Base-by-base conservation (phyloP, 2,113 vertebrate species). In the Pachyramphus minor region DNA sequence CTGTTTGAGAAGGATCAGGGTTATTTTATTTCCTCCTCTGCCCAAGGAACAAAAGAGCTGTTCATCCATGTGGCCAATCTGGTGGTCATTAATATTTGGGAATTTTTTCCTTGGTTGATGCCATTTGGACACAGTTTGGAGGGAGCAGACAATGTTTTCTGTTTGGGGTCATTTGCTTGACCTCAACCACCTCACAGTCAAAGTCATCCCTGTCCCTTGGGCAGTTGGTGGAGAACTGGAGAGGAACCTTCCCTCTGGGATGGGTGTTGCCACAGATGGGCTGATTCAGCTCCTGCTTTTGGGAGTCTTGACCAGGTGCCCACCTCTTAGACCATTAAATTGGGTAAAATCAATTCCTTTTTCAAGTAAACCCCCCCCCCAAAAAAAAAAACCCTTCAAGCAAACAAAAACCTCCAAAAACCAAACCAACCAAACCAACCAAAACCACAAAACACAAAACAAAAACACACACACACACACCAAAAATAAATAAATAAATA, bases 151-250 rank as follows among this genome's bases (percentile, higher is more conserved):
- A 24, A 47, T 12, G 50, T 20, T 62, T 82, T 17, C 27, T 50
- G 55, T 17, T 47, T 14, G 50, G n/a, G 50, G 31, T 30, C 14
- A 6, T 56, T 68, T 52, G 8, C 55, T 58, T 11, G 16, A 28
- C 31, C 60, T 59, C 49, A 42, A 37, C 18, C 4, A 4, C 8
- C 49, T 22, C 63, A 20, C 12, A 49, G 27, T 4, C 62, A n/a
- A 44, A 84, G 19, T 4, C 0, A 0, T 4, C 31, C 50, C 63
- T 20, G 2, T 53, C 56, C 64, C 63, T 39, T 2, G 25, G 0
- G 4, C 11, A 20, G 59, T 5, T 1, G 1, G 10, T 2, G 53
- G 64, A n/a, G 44, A 7, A n/a, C 11, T 5, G 25, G 27, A 31
- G 63, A 42, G 13, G 77, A 44, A 49, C 53, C 11, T 73, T 31